These are phyloP conservation scores for Acrossocheilus fasciatus DNA, from an alignment of 2,797 vertebrate genomes.

Conservation along the genomic window DNA sequence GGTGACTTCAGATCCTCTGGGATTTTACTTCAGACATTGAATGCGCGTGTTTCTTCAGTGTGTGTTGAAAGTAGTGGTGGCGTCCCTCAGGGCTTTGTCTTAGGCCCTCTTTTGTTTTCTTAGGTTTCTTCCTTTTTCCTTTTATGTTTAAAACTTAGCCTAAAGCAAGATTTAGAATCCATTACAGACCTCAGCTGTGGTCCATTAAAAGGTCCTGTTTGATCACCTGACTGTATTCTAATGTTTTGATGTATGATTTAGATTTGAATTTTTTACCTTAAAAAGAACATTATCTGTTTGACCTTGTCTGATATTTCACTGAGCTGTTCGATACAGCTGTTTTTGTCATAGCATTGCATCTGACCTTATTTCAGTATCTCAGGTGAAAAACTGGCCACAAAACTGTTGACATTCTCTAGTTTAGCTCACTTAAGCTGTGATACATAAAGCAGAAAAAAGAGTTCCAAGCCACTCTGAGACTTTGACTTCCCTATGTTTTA, in stretches of 20 bases:
- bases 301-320: neutral
- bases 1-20: conserved; percentile 66
- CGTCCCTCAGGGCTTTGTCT: conserved; percentile 16
- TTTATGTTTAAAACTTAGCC: neutral
- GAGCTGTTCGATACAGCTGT: neutral
- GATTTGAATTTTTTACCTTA: neutral
- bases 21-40: conserved; percentile 55
- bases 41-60: conserved; percentile 56
- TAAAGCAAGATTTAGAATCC: neutral
- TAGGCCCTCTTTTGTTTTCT: conserved; percentile 17
- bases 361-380: neutral
- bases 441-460: neutral
- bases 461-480: neutral
- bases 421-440: neutral
- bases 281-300: neutral
- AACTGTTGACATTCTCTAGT: conserved; percentile 7
- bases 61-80: conserved; percentile 46
- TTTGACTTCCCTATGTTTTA: conserved; percentile 16
- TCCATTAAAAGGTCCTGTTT: neutral
- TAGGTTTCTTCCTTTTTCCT: conserved; percentile 5
- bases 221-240: neutral
- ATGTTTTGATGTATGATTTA: neutral
- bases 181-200: neutral
- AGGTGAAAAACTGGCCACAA: neutral
- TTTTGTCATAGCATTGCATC: conserved; percentile 2